phyloP scores from a whole-genome alignment of 2,888 invertebrate genomes.

The Congeria kusceri region DNA sequence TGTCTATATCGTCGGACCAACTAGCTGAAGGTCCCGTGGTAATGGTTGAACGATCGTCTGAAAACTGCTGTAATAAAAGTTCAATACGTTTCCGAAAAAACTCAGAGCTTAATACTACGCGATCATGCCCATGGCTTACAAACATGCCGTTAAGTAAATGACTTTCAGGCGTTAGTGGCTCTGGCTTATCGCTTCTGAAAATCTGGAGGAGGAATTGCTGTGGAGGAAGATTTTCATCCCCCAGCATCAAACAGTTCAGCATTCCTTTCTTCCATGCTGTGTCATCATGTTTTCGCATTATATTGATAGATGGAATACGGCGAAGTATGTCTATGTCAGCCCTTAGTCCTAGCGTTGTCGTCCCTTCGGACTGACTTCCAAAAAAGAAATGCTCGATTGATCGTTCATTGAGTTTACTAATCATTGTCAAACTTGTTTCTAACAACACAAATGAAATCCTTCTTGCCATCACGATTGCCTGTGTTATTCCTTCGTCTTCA shows the following conservation, averaged over 20 bases:
- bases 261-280: neutral
- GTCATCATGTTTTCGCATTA: neutral
- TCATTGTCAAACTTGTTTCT: neutral
- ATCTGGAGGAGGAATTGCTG: neutral
- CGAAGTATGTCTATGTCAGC: neutral
- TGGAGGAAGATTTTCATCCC: neutral
- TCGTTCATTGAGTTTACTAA: neutral
- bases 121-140: too few species aligned
- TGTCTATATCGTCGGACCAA: neutral
- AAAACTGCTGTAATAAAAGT: too few species aligned
- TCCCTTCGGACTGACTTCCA: neutral
- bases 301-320: neutral
- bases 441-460: neutral
- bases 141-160: too few species aligned
- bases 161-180: neutral
- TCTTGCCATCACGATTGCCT: neutral
- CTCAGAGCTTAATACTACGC: too few species aligned
- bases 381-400: neutral
- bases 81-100: too few species aligned
- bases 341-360: neutral
- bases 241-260: neutral
- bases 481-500: neutral
- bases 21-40: neutral
- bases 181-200: neutral
- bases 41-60: too few species aligned